Conservation (phyloP, 2,888 invertebrate genomes). For the Epinotia demarniana region DNA sequence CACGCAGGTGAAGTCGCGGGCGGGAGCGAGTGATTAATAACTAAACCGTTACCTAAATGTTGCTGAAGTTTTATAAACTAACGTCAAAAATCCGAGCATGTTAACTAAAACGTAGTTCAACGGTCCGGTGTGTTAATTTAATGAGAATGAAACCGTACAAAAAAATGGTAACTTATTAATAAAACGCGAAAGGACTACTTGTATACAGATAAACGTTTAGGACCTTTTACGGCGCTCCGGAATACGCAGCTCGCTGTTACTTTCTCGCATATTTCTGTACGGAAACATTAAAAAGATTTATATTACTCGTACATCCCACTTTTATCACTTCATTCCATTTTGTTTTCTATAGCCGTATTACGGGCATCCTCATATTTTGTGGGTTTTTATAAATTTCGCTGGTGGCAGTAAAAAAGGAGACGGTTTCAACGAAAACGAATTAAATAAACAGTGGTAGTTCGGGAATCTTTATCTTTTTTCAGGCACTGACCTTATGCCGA, state of each 20-base stretch:
- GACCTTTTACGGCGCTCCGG: slow-evolving; percentile 8
- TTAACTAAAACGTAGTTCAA: too few species aligned
- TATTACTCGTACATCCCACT: slow-evolving; percentile 33
- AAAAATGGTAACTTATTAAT: background rate
- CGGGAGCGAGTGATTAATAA: too few species aligned
- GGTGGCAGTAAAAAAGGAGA: slow-evolving; percentile 3
- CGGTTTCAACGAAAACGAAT: background rate
- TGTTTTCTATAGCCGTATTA: slow-evolving; percentile 41
- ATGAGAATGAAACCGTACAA: too few species aligned
- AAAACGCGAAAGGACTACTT: background rate
- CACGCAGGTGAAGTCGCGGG: too few species aligned
- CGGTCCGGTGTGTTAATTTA: too few species aligned
- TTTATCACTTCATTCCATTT: slow-evolving; percentile 44
- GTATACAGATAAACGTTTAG: slow-evolving; percentile 17
- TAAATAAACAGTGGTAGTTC: background rate
- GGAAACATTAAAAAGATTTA: slow-evolving; percentile 45
- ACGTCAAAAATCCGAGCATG: too few species aligned
- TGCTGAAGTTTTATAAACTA: too few species aligned
- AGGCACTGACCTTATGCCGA: background rate
- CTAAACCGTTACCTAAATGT: too few species aligned
- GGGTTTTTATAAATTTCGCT: slow-evolving; percentile 25
- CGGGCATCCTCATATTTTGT: slow-evolving; percentile 23
- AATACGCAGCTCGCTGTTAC: slow-evolving; percentile 22
- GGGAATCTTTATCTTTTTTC: background rate
- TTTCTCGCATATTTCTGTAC: slow-evolving; percentile 39